These are phyloP conservation scores for Thereva nobilitata DNA, from an alignment of 2,888 invertebrate genomes.

Conservation along the genomic window DNA sequence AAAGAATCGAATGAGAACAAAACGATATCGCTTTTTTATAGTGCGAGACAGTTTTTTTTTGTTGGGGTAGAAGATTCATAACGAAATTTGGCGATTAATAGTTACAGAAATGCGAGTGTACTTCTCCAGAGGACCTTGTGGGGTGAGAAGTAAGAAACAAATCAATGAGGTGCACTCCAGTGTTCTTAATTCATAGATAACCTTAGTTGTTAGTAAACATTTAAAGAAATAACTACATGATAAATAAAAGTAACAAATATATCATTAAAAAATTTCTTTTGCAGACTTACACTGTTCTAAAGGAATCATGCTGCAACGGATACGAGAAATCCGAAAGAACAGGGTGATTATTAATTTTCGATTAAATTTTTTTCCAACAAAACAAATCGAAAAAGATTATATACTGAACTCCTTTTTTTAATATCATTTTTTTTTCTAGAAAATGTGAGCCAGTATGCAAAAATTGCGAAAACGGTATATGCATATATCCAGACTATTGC, in stretches of 20 bases:
- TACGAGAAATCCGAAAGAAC: slow-evolving; percentile 18
- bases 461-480: slow-evolving; percentile 59
- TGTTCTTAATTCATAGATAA: not conserved
- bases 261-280: not conserved
- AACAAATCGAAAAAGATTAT: not conserved
- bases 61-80: too few species aligned
- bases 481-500: slow-evolving; percentile 63
- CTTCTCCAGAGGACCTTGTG: too few species aligned
- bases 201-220: slow-evolving; percentile 7
- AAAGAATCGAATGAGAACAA: too few species aligned
- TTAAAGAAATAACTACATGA: slow-evolving; percentile 7
- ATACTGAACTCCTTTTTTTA: not conserved
- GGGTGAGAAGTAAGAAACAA: not conserved
- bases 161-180: not conserved
- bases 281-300: slow-evolving; percentile 3
- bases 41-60: too few species aligned
- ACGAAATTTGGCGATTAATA: too few species aligned
- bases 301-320: slow-evolving; percentile 19
- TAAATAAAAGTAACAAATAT: not conserved
- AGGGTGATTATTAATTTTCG: not conserved
- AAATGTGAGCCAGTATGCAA: slow-evolving; percentile 55
- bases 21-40: too few species aligned
- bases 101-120: too few species aligned
- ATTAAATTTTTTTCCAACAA: too few species aligned
- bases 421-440: not conserved